A percentile compares a stretch with the other conserved stretches of the same genome.
Conservation (phyloP, 2,113 vertebrate genomes). For the Tetraodon nigroviridis region DNA sequence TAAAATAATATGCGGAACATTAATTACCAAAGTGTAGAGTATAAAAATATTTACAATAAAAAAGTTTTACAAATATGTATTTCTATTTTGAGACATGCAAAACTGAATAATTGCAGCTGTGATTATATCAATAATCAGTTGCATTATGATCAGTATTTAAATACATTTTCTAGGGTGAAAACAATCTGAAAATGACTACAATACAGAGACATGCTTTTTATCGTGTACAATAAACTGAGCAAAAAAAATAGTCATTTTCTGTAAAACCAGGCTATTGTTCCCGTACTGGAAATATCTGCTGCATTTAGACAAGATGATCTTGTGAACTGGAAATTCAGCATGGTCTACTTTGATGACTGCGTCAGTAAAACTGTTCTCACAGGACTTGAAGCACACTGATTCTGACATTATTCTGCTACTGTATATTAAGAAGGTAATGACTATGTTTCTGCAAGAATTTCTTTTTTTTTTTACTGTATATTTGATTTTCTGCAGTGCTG, state of each 20-base stretch:
- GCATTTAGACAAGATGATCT: not conserved
- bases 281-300: not conserved
- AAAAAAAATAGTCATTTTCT: not conserved
- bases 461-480: too few species aligned
- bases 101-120: not conserved
- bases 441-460: too few species aligned
- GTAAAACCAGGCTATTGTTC: not conserved
- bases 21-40: not conserved
- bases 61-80: not conserved
- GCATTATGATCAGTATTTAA: too few species aligned
- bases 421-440: too few species aligned
- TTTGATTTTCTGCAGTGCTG: too few species aligned
- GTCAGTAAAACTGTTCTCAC: not conserved
- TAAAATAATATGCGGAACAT: not conserved
- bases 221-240: too few species aligned
- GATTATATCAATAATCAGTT: too few species aligned
- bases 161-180: too few species aligned
- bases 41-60: not conserved
- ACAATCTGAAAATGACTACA: too few species aligned
- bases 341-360: not conserved
- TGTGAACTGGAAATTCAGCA: not conserved
- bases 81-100: not conserved
- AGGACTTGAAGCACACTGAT: too few species aligned
- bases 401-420: too few species aligned
- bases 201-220: too few species aligned